These are phyloP conservation scores for Brachystomella parvula DNA, from an alignment of 1,140 invertebrate species.

Conservation along the genomic window DNA sequence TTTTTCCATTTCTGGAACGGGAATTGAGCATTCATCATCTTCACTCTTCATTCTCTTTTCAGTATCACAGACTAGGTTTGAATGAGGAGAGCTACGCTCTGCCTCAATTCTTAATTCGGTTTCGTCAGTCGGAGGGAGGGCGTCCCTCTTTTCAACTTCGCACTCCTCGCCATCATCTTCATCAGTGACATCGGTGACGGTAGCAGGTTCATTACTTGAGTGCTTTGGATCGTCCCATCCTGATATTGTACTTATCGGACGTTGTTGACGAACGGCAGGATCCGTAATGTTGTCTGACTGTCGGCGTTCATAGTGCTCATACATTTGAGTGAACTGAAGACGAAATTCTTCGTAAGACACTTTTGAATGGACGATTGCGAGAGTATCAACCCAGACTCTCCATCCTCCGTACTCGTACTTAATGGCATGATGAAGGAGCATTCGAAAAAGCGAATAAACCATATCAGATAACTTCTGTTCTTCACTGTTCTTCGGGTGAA, in stretches of 20 bases:
- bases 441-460: slow-evolving; percentile 93
- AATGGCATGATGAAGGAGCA: slow-evolving; percentile 97
- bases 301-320: slow-evolving; percentile 90
- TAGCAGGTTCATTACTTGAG: slow-evolving; percentile 47
- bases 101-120: background rate
- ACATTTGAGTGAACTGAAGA: slow-evolving; percentile 91
- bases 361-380: slow-evolving; percentile 99
- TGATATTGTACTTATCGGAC: slow-evolving; percentile 91
- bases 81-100: background rate
- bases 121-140: no score
- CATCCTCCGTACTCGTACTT: slow-evolving; percentile 99
- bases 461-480: slow-evolving; percentile 96
- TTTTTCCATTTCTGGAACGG: slow-evolving; percentile 14
- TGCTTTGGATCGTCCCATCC: slow-evolving; percentile 70
- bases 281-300: slow-evolving; percentile 89
- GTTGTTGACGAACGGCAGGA: slow-evolving; percentile 77
- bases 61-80: slow-evolving; percentile 34
- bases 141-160: no score
- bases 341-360: slow-evolving; percentile 96
- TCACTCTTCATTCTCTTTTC: slow-evolving; percentile 20
- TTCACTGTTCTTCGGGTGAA: slow-evolving; percentile 89
- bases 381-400: slow-evolving; percentile 98
- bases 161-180: background rate
- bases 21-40: slow-evolving; percentile 29
- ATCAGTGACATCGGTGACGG: slow-evolving; percentile 49